These are phyloP conservation scores for Toxotes chatareus DNA, from an alignment of 2,113 vertebrate genomes.

Conservation along the genomic window DNA sequence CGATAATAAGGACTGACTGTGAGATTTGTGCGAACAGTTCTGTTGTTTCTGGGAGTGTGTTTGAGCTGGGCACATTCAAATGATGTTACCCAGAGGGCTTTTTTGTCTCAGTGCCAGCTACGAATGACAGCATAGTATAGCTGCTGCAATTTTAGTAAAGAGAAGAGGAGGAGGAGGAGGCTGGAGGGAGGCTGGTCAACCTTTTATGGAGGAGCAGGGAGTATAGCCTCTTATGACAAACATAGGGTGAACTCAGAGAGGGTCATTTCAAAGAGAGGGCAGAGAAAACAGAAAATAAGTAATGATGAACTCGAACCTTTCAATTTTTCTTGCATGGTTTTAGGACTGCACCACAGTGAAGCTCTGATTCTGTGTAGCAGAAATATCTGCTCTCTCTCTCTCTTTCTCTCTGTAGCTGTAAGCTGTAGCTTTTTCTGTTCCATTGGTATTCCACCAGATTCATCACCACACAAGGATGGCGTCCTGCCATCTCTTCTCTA, in stretches of 20 bases:
- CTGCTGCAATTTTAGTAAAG: slow-evolving; percentile 57
- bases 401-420: slow-evolving; percentile 20
- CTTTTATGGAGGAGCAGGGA: slow-evolving; percentile 44
- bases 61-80: slow-evolving; percentile 66
- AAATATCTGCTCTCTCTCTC: slow-evolving; percentile 17
- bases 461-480: slow-evolving; percentile 57
- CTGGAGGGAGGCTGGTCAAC: slow-evolving; percentile 38
- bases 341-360: slow-evolving; percentile 12
- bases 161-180: slow-evolving; percentile 15
- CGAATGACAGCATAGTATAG: slow-evolving; percentile 57
- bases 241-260: slow-evolving; percentile 44
- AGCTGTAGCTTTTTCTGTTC: slow-evolving; percentile 48
- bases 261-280: slow-evolving; percentile 35
- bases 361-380: slow-evolving; percentile 1
- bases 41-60: slow-evolving; percentile 67
- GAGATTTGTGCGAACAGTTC: slow-evolving; percentile 64
- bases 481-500: slow-evolving; percentile 63
- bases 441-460: slow-evolving; percentile 62
- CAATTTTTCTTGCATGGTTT: slow-evolving; percentile 25
- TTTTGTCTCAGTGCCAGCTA: slow-evolving; percentile 53
- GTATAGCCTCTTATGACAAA: slow-evolving; percentile 49
- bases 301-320: slow-evolving; percentile 47
- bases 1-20: slow-evolving; percentile 66
- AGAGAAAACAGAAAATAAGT: slow-evolving; percentile 37
- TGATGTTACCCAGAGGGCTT: slow-evolving; percentile 70